These are phyloP conservation scores for Eueremaeus valkanovi DNA, from an alignment of 2,888 invertebrate genomes.

Conservation along the genomic window DNA sequence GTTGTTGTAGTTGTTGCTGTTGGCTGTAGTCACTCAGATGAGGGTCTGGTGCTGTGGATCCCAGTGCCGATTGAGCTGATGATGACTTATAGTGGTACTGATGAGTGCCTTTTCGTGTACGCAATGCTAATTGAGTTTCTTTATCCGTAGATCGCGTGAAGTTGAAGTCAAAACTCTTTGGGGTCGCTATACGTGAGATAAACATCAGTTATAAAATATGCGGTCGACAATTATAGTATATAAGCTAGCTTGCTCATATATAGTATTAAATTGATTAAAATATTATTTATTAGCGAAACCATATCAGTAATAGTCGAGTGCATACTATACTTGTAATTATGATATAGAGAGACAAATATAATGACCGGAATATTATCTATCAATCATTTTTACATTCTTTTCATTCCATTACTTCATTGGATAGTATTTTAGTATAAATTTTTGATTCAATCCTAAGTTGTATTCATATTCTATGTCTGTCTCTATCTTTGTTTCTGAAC, in stretches of 20 bases:
- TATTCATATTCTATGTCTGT: not conserved
- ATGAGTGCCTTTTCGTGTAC: conserved; percentile 27
- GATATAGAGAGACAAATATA: too few species aligned
- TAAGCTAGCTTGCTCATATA: too few species aligned
- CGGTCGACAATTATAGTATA: not conserved
- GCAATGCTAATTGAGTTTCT: conserved; percentile 24
- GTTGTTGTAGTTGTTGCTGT: not conserved
- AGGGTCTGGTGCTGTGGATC: not conserved
- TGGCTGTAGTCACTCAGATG: conserved; percentile 19
- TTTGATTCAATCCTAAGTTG: too few species aligned
- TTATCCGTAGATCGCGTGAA: conserved; percentile 27
- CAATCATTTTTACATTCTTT: too few species aligned
- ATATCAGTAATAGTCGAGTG: too few species aligned
- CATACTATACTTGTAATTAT: too few species aligned
- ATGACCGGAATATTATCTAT: too few species aligned
- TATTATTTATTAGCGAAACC: too few species aligned
- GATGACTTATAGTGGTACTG: not conserved
- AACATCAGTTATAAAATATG: not conserved
- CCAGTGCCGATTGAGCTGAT: not conserved
- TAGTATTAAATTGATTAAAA: too few species aligned
- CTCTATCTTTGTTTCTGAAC: not conserved
- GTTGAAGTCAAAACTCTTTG: conserved; percentile 32
- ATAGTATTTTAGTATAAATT: too few species aligned
- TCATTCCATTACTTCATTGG: too few species aligned
- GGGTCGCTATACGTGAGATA: conserved; percentile 12